A percentile compares a stretch with the other conserved stretches of the same genome.
phyloP scores from a whole-genome alignment of 2,113 vertebrate genomes.

The Meleagris gallopavo region DNA sequence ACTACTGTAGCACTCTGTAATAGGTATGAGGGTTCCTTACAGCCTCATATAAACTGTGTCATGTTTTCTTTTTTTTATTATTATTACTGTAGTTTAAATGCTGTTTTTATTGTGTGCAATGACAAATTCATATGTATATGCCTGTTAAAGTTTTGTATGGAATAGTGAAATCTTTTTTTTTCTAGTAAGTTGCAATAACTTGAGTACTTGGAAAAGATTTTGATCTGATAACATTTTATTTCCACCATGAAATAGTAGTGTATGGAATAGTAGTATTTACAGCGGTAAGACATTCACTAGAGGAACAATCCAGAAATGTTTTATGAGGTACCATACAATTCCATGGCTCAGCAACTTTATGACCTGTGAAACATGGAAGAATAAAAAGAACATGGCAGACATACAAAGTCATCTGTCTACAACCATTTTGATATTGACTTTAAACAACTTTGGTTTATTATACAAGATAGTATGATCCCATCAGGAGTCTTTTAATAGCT shows the following conservation, averaged over 20 bases:
- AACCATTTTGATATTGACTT: not conserved
- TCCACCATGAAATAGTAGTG: not conserved
- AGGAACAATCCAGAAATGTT: not conserved
- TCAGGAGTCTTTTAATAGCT: not conserved
- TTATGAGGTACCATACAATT: not conserved
- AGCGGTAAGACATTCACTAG: not conserved
- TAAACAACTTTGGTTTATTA: not conserved
- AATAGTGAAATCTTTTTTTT: not conserved
- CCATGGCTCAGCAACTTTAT: not conserved
- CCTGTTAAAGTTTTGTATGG: not conserved
- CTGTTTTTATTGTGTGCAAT: slow-evolving; percentile 31
- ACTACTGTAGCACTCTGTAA: slow-evolving; percentile 17
- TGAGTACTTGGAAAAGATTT: not conserved
- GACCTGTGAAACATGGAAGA: not conserved
- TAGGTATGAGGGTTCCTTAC: slow-evolving; percentile 58
- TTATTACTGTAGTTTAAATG: slow-evolving; percentile 53
- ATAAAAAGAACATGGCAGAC: not conserved
- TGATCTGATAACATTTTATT: not conserved
- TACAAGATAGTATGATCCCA: not conserved
- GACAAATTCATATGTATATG: slow-evolving; percentile 42
- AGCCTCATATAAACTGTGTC: slow-evolving; percentile 43
- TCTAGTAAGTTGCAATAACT: not conserved
- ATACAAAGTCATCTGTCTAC: not conserved
- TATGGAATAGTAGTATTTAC: not conserved
- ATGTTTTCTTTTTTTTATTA: slow-evolving; percentile 10